A percentile compares a stretch with the other conserved stretches of the same genome.
Evolutionary conservation across 2,888 invertebrate genomes (phyloP).

Genomic region (Cataglyphis albicans): DNA sequence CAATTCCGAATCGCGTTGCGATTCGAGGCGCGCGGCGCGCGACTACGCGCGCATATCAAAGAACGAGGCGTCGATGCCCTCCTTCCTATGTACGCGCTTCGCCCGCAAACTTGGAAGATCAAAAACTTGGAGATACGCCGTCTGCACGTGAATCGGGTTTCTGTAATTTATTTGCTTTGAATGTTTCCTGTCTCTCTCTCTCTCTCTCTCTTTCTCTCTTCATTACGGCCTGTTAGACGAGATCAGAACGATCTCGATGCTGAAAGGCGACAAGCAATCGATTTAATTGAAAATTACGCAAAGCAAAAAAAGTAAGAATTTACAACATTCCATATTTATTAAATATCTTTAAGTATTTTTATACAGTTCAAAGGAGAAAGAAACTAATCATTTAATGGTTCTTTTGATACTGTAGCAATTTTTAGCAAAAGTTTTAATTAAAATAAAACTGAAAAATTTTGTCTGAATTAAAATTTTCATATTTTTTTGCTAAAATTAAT

Average conservation of each 20-base stretch:
- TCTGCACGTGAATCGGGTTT: slow-evolving; percentile 16
- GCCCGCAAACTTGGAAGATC: slow-evolving; percentile 42
- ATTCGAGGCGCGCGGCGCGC: slow-evolving; percentile 37
- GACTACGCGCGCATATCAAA: slow-evolving; percentile 41
- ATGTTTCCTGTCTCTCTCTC: not conserved
- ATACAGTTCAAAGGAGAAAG: not conserved
- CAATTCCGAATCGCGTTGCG: slow-evolving; percentile 45
- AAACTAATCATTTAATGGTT: not conserved
- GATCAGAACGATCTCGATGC: not conserved
- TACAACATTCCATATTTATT: not conserved
- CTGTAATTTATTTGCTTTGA: slow-evolving; percentile 25
- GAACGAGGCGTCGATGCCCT: slow-evolving; percentile 8
- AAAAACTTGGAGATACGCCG: slow-evolving; percentile 46
- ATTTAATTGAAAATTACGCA: slow-evolving; percentile 18
- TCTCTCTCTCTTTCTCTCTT: not conserved
- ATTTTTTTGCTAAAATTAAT: not conserved
- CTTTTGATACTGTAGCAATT: not conserved
- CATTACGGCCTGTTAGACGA: slow-evolving; percentile 15
- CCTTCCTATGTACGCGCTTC: slow-evolving; percentile 40
- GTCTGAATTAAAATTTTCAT: not conserved
- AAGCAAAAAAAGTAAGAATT: not conserved
- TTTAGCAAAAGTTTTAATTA: not conserved
- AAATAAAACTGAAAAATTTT: not conserved
- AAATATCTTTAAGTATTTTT: not conserved
- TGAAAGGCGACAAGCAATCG: not conserved